phyloP scores from a whole-genome alignment of 2,888 invertebrate species.

The Pterobdella sp. region DNA sequence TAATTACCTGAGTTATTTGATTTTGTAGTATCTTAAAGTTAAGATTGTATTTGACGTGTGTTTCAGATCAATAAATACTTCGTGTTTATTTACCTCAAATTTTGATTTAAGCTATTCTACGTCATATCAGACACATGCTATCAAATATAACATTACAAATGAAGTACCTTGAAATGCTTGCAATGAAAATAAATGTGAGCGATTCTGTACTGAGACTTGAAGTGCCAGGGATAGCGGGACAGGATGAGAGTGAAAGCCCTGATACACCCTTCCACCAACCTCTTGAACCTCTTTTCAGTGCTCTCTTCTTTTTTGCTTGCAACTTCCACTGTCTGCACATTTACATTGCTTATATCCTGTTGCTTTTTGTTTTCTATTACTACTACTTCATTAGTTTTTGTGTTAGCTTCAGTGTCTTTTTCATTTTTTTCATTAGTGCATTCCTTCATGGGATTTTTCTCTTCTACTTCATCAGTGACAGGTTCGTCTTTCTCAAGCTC shows the following conservation, averaged over 20 bases:
- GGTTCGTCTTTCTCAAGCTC: constrained; percentile 12
- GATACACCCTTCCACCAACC: constrained; percentile 63
- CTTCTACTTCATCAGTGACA: constrained; percentile 11
- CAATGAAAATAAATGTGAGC: constrained; percentile 66
- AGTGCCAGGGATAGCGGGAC: constrained; percentile 77
- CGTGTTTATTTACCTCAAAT: too few species aligned
- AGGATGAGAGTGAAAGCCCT: constrained; percentile 76
- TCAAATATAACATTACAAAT: too few species aligned
- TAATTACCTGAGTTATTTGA: too few species aligned
- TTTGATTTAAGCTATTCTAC: too few species aligned
- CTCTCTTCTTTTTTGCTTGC: too few species aligned
- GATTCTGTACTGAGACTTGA: constrained; percentile 80
- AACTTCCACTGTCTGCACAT: too few species aligned
- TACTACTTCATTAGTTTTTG: constrained; percentile 1
- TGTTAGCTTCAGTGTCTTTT: not conserved
- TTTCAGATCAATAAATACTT: too few species aligned
- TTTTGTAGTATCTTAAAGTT: too few species aligned
- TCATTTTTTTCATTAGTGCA: not conserved
- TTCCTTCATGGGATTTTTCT: not conserved
- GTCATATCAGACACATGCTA: too few species aligned
- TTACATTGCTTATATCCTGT: too few species aligned
- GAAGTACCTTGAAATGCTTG: constrained; percentile 35
- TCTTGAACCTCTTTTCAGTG: not conserved
- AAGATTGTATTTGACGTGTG: too few species aligned
- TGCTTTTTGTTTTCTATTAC: not conserved